Percentiles rank a stretch among this genome's conserved stretches.
phyloP scores from a whole-genome alignment of 2,797 vertebrate genomes.

The Pteronotus mesoamericanus region DNA sequence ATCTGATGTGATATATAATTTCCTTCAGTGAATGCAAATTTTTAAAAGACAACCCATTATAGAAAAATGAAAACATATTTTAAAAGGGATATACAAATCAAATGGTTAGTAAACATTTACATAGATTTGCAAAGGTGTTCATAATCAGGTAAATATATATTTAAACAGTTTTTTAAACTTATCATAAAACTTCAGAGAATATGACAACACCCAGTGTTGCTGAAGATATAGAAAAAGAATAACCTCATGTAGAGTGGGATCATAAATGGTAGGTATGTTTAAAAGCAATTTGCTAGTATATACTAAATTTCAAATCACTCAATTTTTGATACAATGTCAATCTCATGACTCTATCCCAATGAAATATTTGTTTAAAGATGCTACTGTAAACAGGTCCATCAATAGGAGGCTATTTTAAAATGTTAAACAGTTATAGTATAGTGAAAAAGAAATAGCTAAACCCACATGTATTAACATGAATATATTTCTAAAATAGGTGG shows the following conservation, averaged over 20 bases:
- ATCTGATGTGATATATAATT: background rate
- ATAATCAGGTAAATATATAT: background rate
- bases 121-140: background rate
- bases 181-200: background rate
- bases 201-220: background rate
- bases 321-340: background rate
- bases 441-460: background rate
- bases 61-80: background rate
- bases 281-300: background rate
- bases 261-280: background rate
- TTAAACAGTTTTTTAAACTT: background rate
- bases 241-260: background rate
- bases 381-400: background rate
- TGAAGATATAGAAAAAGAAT: background rate
- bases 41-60: background rate
- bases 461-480: background rate
- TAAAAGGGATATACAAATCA: background rate
- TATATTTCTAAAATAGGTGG: background rate
- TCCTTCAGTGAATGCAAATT: background rate
- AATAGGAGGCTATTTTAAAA: background rate
- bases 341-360: background rate
- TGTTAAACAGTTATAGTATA: background rate
- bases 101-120: background rate
- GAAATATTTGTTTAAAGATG: background rate
- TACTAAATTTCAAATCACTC: background rate